Conservation (phyloP, 2,888 invertebrate species). For the Cephus sareptanus region DNA sequence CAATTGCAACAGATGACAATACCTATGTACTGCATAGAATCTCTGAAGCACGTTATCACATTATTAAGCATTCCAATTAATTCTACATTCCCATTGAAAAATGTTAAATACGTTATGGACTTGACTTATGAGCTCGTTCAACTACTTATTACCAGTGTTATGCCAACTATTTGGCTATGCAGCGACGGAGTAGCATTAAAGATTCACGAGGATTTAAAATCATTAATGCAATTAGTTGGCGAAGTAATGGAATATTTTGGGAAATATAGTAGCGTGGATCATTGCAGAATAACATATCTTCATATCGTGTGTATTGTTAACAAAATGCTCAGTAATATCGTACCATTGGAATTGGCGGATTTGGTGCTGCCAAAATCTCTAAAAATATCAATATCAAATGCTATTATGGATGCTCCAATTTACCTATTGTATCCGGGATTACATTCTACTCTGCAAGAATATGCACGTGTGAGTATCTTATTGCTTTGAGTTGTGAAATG, state of each 20-base stretch:
- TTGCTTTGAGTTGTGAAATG: constrained; percentile 12
- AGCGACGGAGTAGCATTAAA: constrained; percentile 45
- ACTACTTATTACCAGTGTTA: constrained; percentile 70
- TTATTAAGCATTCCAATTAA: constrained; percentile 43
- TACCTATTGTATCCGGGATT: constrained; percentile 65
- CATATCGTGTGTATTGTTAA: constrained; percentile 64
- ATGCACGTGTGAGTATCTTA: constrained; percentile 63
- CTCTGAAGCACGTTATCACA: constrained; percentile 56
- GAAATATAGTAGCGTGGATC: constrained; percentile 47
- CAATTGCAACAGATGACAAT: constrained; percentile 66
- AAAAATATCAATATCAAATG: constrained; percentile 62
- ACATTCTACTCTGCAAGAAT: constrained; percentile 64
- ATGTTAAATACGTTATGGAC: constrained; percentile 48
- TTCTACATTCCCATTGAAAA: constrained; percentile 45
- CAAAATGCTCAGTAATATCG: constrained; percentile 61
- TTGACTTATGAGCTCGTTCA: constrained; percentile 63
- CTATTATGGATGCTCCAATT: constrained; percentile 67
- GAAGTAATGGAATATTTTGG: constrained; percentile 62
- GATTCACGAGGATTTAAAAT: constrained; percentile 50
- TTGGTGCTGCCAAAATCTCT: constrained; percentile 65
- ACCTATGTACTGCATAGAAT: constrained; percentile 66
- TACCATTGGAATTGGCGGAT: constrained; percentile 64
- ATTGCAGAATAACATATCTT: constrained; percentile 65
- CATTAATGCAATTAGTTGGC: constrained; percentile 69
- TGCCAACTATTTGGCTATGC: constrained; percentile 70